phyloP scores from a whole-genome alignment of 2,113 vertebrate species.

The Cochlearius cochlearius region DNA sequence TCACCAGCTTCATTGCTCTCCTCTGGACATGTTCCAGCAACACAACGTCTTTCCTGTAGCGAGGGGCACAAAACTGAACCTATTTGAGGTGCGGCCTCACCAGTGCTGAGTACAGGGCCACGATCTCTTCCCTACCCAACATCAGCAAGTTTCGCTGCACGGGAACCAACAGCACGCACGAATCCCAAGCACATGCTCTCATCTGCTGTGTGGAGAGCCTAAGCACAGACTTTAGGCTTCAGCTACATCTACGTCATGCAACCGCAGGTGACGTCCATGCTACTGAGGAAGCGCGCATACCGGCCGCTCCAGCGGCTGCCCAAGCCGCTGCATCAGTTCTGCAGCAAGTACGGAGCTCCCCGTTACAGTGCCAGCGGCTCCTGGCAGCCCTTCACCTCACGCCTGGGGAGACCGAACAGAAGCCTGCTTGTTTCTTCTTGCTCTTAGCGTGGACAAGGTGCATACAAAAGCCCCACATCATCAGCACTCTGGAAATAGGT shows the following conservation, averaged over 20 bases:
- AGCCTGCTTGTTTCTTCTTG: background rate
- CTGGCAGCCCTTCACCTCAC: background rate
- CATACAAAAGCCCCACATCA: background rate
- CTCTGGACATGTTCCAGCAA: too few relatives aligned
- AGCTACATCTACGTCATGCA: background rate
- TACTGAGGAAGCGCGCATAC: background rate
- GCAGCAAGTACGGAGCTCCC: background rate
- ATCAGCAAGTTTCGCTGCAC: background rate
- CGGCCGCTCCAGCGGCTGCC: background rate
- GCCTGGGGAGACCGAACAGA: background rate
- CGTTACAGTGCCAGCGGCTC: background rate
- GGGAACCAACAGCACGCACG: rapidly evolving
- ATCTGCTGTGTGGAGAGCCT: background rate
- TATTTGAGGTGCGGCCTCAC: too few relatives aligned
- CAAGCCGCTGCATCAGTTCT: background rate
- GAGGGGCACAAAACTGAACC: too few relatives aligned
- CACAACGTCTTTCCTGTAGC: too few relatives aligned
- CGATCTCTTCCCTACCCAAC: too few relatives aligned
- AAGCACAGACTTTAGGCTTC: background rate
- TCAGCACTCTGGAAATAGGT: background rate
- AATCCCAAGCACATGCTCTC: background rate
- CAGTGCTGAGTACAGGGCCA: too few relatives aligned
- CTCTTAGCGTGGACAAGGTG: background rate
- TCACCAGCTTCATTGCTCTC: too few relatives aligned
- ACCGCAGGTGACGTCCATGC: rapidly evolving